phyloP scores from a whole-genome alignment of 2,797 vertebrate species.

The Yasuhikotakia modesta region DNA sequence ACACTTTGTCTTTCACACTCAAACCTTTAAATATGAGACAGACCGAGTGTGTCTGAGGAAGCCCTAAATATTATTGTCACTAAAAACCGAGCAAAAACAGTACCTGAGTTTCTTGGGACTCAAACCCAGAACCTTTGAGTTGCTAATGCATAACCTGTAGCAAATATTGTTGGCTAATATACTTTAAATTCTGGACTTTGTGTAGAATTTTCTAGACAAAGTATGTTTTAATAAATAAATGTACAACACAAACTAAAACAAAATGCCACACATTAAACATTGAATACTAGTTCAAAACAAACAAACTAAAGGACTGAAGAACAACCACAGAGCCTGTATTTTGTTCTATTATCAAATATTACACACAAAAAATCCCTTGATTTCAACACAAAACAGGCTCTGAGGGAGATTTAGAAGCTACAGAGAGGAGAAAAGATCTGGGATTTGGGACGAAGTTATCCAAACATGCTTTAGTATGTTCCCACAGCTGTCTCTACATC shows the following conservation, averaged over 20 bases:
- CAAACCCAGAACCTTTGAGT: no score
- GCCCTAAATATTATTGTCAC: no score
- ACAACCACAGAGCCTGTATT: neutral
- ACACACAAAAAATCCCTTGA: neutral
- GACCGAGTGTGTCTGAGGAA: no score
- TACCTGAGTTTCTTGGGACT: no score
- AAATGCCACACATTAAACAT: neutral
- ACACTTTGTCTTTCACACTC: neutral
- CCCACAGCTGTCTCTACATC: neutral
- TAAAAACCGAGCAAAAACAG: no score
- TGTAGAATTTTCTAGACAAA: no score
- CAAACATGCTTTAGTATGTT: neutral
- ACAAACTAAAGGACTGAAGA: neutral
- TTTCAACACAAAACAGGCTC: neutral
- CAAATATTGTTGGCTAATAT: no score
- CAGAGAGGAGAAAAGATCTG: neutral
- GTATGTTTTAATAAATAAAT: no score
- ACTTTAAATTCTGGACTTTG: no score
- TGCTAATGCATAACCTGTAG: no score
- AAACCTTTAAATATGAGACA: neutral
- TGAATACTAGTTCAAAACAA: neutral
- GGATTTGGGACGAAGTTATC: slow-evolving; percentile 1
- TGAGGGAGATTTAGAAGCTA: slow-evolving; percentile 13
- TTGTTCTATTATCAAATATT: neutral
- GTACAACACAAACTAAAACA: neutral